Evolutionary conservation across 2,888 invertebrate genomes (phyloP).

Genomic region (Pandemis cinnamomeana): DNA sequence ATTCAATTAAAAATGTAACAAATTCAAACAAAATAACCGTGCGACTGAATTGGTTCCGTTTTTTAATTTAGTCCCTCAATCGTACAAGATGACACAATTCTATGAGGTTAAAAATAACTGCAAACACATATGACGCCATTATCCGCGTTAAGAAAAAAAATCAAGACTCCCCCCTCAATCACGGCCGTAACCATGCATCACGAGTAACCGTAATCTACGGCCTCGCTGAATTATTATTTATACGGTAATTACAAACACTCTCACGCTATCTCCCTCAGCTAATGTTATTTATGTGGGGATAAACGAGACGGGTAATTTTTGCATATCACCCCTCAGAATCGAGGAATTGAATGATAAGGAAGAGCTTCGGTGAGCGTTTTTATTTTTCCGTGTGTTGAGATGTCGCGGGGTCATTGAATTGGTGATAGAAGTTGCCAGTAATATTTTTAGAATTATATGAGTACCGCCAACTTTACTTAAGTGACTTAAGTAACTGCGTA

Average conservation of each 20-base stretch:
- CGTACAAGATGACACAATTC: not conserved
- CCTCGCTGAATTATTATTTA: slow-evolving; percentile 80
- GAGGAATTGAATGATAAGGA: slow-evolving; percentile 77
- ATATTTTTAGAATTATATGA: not conserved
- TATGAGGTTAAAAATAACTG: not conserved
- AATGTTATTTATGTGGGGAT: slow-evolving; percentile 82
- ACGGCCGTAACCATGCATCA: slow-evolving; percentile 63
- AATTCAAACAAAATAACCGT: too few relatives aligned
- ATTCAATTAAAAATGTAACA: too few relatives aligned
- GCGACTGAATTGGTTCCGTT: too few relatives aligned
- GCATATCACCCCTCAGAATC: slow-evolving; percentile 75
- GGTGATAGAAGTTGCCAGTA: not conserved
- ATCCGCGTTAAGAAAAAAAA: slow-evolving; percentile 25
- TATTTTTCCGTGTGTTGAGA: slow-evolving; percentile 41
- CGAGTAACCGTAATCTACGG: slow-evolving; percentile 79
- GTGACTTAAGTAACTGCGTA: too few relatives aligned
- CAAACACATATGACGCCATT: slow-evolving; percentile 8
- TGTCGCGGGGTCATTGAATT: slow-evolving; percentile 24
- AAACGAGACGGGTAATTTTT: slow-evolving; percentile 78
- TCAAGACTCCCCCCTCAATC: slow-evolving; percentile 33
- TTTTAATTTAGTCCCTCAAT: too few relatives aligned
- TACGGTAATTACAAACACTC: slow-evolving; percentile 84
- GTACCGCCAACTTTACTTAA: too few relatives aligned
- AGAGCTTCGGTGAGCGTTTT: slow-evolving; percentile 45
- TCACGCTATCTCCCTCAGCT: slow-evolving; percentile 73